Evolutionary conservation across 2,797 vertebrate genomes (phyloP), one percentile per base, ranked within the genome.

Genomic region (Somateria mollissima): DNA sequence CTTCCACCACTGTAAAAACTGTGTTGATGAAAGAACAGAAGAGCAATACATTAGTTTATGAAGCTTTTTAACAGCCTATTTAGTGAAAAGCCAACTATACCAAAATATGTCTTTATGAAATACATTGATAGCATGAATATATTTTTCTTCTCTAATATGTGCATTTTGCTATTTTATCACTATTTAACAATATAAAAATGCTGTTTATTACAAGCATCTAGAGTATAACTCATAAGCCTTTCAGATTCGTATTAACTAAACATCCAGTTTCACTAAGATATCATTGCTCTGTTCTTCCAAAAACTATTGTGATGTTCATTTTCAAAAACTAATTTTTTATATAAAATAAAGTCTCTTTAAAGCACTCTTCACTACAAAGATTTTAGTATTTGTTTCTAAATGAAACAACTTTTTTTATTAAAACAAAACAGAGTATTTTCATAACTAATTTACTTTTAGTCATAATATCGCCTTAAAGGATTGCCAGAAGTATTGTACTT

Each of bases 401-500:
- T 74, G 9, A 78, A 96, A 73, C 13, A 56, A 80, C 13, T 9
- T 86, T 87, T 73, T 73, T 75, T 79, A 57, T 85, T 45, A 79
- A 67, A 87, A 82, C 27, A 77, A 91, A 82, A 4, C 13, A 78
- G 30, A 86, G 71, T 87, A 84, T 87, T 95, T 92, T 84, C 76
- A 67, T 70, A 87, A 67, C 34, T 70, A 82, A 82, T 82, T 89
- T 87, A 90, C 37, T 94, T 95, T 84, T 91, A 86, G 45, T 72
- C 80, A 82, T 65, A 87, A 57, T 53, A 81, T 17, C 13, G 53
- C 61, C 61, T 80, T 76, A 94, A 79, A 80, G 75, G 32, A 93
- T 84, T 89, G 78, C 89, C 74, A 91, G 76, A 90, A 89, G 67
- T 90, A 87, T 74, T 83, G 43, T 82, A 89, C 43, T 82, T 94